phyloP scores from a whole-genome alignment of 2,113 vertebrate genomes.

The Siniperca knerii region DNA sequence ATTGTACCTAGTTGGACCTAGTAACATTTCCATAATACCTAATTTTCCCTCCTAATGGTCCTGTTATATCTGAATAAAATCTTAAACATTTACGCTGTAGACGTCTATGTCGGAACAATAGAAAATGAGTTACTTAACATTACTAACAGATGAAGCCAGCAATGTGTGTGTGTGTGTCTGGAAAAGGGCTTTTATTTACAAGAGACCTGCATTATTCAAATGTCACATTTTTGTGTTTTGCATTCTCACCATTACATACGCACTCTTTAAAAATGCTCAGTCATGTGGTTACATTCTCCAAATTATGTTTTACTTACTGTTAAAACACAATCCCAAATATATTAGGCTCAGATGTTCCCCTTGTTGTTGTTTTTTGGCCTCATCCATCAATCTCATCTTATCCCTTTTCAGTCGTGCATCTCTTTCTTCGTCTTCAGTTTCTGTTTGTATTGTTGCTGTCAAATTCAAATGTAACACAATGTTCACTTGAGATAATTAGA shows the following conservation, averaged over 20 bases:
- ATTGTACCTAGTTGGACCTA: neutral
- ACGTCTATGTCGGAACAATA: no score
- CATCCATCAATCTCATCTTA: neutral
- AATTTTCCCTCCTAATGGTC: neutral
- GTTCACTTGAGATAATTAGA: neutral
- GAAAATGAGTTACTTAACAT: no score
- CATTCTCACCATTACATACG: neutral
- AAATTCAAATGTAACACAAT: neutral
- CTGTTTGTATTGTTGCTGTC: neutral
- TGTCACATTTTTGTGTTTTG: neutral
- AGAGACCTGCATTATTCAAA: neutral
- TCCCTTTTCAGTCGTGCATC: neutral
- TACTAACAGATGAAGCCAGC: neutral
- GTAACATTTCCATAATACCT: neutral
- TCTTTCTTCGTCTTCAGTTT: neutral
- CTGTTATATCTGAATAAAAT: neutral
- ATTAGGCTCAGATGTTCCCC: neutral
- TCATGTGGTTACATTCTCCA: constrained; percentile 3
- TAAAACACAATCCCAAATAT: neutral
- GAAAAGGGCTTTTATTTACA: neutral
- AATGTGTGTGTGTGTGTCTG: neutral
- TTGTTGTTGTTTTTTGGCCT: neutral
- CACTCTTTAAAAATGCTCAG: neutral
- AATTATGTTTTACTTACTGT: neutral
- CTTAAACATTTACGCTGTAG: neutral